Evolutionary conservation across 2,113 vertebrate species (phyloP).

Genomic region (Cryptomyrus ogoouensis): DNA sequence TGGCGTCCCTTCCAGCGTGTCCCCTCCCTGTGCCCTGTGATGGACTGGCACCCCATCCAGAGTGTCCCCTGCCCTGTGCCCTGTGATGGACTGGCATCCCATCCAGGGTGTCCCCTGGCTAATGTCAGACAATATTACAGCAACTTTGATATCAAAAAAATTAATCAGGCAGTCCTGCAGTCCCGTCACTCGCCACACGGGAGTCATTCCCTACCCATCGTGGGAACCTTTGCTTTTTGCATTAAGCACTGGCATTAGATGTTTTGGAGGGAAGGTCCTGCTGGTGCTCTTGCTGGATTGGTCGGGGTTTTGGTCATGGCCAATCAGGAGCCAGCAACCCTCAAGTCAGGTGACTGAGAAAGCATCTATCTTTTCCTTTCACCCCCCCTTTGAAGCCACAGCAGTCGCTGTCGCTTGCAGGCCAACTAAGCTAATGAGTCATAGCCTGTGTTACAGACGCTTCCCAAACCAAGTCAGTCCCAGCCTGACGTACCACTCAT

Average conservation of each 20-base stretch:
- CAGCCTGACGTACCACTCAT: no score
- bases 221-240: slow-evolving; percentile 1
- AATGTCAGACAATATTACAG: neutral
- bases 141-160: neutral
- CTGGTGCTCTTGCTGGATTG: neutral
- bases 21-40: no score
- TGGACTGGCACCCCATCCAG: no score
- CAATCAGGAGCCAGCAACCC: neutral
- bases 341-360: neutral
- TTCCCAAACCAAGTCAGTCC: neutral
- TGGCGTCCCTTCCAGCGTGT: no score
- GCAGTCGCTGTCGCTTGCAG: neutral
- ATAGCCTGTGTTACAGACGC: neutral
- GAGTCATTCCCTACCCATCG: neutral
- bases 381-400: neutral
- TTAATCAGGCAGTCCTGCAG: slow-evolving; percentile 21
- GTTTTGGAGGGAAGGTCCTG: neutral
- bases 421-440: neutral
- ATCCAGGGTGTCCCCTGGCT: no score
- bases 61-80: no score
- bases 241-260: neutral
- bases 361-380: no score
- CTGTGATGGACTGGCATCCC: no score
- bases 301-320: neutral
- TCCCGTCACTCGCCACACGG: slow-evolving; percentile 46